phyloP scores from a whole-genome alignment of 1,140 invertebrate species.

The Lamellibrachia luymesi region DNA sequence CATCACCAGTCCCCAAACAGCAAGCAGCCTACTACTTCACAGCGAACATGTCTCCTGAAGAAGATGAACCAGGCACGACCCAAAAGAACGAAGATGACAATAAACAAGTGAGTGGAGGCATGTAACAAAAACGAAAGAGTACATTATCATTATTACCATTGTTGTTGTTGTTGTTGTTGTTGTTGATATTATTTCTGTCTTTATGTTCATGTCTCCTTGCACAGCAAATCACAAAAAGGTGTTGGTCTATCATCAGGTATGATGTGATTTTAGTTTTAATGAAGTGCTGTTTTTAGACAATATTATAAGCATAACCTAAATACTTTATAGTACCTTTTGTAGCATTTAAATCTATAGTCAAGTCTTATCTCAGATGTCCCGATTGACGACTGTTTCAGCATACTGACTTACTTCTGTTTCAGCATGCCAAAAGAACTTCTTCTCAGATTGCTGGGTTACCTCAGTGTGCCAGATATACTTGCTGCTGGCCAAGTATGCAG shows the following conservation, averaged over 20 bases:
- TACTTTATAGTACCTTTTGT: too few species aligned
- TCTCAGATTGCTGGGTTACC: background rate
- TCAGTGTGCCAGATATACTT: background rate
- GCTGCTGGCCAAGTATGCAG: constrained; percentile 3
- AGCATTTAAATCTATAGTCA: too few species aligned
- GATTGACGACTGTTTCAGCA: background rate
- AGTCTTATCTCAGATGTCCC: background rate
- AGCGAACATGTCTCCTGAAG: background rate
- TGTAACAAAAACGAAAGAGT: background rate
- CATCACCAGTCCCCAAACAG: background rate
- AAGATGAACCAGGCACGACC: background rate
- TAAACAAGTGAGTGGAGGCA: background rate
- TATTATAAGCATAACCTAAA: too few species aligned
- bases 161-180: background rate
- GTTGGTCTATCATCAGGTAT: too few species aligned
- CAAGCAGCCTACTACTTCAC: background rate
- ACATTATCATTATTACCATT: background rate
- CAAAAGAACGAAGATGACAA: background rate
- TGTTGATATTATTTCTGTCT: background rate
- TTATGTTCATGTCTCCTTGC: background rate
- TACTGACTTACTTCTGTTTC: background rate
- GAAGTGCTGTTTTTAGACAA: too few species aligned
- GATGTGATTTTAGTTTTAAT: too few species aligned
- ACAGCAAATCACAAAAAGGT: background rate
- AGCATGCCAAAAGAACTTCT: background rate